Evolutionary conservation across 2,113 vertebrate species (phyloP), one percentile per base, ranked within the genome.

Genomic region (Pampusana beccarii): DNA sequence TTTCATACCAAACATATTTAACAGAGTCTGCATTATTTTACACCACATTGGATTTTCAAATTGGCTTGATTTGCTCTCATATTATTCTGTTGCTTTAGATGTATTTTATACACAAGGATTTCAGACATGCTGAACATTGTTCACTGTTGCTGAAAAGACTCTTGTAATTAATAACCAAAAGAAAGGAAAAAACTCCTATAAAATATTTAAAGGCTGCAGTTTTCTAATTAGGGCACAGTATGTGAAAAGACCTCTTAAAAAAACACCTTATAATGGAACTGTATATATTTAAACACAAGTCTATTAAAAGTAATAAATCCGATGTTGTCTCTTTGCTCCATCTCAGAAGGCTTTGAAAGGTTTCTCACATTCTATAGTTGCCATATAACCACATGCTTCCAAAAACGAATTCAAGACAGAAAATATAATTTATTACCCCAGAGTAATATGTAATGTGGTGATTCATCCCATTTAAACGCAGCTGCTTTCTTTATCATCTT

Each of bases 341-440:
- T 13, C 19, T 70, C 25, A 51, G 15, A 38, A 90, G 46, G 46
- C 24, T 82, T 89, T 71, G 20, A 91, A 96, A 81, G 33, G 16
- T 84, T 93, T 87, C 54, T 96, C 31, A 58, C 16, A 66, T 42
- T 10, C 46, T 92, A 38, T 62, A 77, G 53, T 70, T 91, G n/a
- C 50, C 50, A 56, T 65, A 84, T 25, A 91, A 77, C 17, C 13
- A 54, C 71, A 90, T 54, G 57, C 66, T 86, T 88, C 60, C 42
- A 90, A 92, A 89, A 93, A 75, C 26, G 1, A 95, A 83, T 89
- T 96, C 42, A 94, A 73, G 61, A 51, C 11, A 71, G 38, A 64
- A 78, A 97, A 93, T 77, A 42, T 65, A 88, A 67, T 95, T 92
- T 90, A 88, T 93, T 96, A 81, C 91, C 38, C 79, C 48, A 72